A percentile compares a stretch with the other conserved stretches of the same genome.
These are phyloP conservation scores for Leptogaster cylindrica DNA, from an alignment of 2,888 invertebrate species.

Conservation along the genomic window DNA sequence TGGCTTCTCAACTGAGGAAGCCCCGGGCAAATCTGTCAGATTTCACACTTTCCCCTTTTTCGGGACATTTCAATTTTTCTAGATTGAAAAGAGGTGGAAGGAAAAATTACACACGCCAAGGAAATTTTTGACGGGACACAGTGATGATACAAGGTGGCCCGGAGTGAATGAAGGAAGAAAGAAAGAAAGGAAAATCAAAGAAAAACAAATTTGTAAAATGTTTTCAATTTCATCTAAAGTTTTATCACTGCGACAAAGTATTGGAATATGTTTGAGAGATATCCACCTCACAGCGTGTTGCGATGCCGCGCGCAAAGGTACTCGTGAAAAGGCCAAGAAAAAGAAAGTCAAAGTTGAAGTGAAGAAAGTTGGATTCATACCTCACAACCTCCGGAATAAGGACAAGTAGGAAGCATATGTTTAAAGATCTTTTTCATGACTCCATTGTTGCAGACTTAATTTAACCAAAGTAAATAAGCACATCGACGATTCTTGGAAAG, in stretches of 20 bases:
- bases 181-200: not conserved
- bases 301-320: conserved; percentile 84
- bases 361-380: conserved; percentile 77
- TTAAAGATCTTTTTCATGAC: not conserved
- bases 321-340: conserved; percentile 76
- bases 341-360: conserved; percentile 79
- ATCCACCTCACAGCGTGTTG: conserved; percentile 67
- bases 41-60: too few relatives aligned
- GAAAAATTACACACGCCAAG: not conserved
- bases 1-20: too few relatives aligned
- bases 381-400: conserved; percentile 71
- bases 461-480: conserved; percentile 64
- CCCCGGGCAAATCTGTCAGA: too few relatives aligned
- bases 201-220: too few relatives aligned
- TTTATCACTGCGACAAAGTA: conserved; percentile 51
- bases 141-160: not conserved
- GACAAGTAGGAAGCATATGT: conserved; percentile 59
- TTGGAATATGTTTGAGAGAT: conserved; percentile 55
- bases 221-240: conserved; percentile 52
- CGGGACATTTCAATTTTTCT: not conserved
- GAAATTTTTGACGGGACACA: not conserved
- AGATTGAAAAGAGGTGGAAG: not conserved
- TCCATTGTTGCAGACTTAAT: conserved; percentile 56
- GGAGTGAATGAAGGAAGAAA: not conserved
- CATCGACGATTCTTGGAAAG: conserved; percentile 67